These are phyloP conservation scores for Formica selysi DNA, from an alignment of 1,140 invertebrate genomes.

Conservation along the genomic window DNA sequence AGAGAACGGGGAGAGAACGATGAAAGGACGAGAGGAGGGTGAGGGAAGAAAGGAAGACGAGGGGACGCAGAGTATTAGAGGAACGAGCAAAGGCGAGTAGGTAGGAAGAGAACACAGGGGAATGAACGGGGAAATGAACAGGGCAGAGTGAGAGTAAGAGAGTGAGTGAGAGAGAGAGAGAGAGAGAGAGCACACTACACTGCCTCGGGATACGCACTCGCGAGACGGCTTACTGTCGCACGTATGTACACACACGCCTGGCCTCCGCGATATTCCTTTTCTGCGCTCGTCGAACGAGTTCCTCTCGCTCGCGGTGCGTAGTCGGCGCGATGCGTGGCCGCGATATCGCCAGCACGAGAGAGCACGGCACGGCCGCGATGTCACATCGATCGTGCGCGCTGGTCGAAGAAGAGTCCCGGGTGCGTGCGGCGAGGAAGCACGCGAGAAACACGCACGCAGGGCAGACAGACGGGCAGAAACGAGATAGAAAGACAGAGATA, in stretches of 20 bases:
- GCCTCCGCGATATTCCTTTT: slow-evolving; percentile 5
- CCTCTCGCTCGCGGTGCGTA: slow-evolving; percentile 33
- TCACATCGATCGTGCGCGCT: slow-evolving; percentile 75
- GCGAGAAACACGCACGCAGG: slow-evolving; percentile 74
- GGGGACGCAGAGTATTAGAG: slow-evolving; percentile 15
- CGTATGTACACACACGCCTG: neutral
- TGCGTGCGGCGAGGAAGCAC: slow-evolving; percentile 73
- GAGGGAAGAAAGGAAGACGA: slow-evolving; percentile 46
- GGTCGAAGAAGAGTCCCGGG: slow-evolving; percentile 68
- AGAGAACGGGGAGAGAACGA: slow-evolving; percentile 1
- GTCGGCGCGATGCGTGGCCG: slow-evolving; percentile 16
- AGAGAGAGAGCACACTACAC: slow-evolving; percentile 61
- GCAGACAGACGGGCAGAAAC: slow-evolving; percentile 62
- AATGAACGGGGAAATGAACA: slow-evolving; percentile 5
- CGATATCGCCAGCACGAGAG: slow-evolving; percentile 10
- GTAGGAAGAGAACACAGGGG: neutral
- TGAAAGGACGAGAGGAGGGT: slow-evolving; percentile 17
- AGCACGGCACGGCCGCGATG: slow-evolving; percentile 65
- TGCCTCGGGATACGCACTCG: slow-evolving; percentile 59
- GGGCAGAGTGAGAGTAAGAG: slow-evolving; percentile 8
- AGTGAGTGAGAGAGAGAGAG: slow-evolving; percentile 39
- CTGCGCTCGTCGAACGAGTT: slow-evolving; percentile 22
- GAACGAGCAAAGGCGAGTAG: slow-evolving; percentile 10
- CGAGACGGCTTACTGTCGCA: slow-evolving; percentile 66
- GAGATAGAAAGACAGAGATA: slow-evolving; percentile 1